Evolutionary conservation across 2,113 vertebrate species (phyloP).

Genomic region (Chaenogobius annularis): DNA sequence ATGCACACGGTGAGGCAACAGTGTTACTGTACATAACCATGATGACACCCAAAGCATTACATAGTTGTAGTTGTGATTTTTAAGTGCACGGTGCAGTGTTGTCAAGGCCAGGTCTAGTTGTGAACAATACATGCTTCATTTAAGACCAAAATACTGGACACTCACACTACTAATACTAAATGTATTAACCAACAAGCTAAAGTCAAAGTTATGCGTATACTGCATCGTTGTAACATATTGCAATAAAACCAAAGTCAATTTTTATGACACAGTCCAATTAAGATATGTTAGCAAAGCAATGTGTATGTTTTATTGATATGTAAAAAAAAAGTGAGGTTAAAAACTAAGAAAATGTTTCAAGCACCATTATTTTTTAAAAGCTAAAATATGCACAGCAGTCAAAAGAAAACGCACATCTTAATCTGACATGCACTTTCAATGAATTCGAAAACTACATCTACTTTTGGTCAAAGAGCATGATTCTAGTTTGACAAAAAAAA

Average conservation of each 20-base stretch:
- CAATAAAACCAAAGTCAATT: too few relatives aligned
- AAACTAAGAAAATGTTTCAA: slow-evolving; percentile 24
- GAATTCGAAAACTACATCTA: background rate
- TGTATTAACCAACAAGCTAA: slow-evolving; percentile 6
- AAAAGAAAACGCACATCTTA: too few relatives aligned
- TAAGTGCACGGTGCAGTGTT: slow-evolving; percentile 13
- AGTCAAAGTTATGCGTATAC: background rate
- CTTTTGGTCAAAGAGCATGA: background rate
- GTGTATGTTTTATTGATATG: too few relatives aligned
- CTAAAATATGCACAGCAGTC: background rate
- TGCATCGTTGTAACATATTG: background rate
- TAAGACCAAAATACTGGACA: slow-evolving; percentile 38
- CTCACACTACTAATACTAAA: background rate
- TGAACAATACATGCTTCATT: slow-evolving; percentile 17
- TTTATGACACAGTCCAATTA: too few relatives aligned
- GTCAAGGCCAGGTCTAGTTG: slow-evolving; percentile 3
- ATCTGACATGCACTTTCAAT: background rate
- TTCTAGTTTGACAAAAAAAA: background rate
- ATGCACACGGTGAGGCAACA: slow-evolving; percentile 17
- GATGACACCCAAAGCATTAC: background rate
- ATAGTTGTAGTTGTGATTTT: background rate
- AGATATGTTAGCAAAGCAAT: too few relatives aligned
- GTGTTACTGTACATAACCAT: slow-evolving; percentile 1
- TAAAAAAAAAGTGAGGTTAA: too few relatives aligned
- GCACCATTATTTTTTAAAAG: slow-evolving; percentile 38